Percentiles rank a stretch among this genome's conserved stretches.
Evolutionary conservation across 2,797 vertebrate genomes (phyloP).

Genomic region (Okamejei kenojei): DNA sequence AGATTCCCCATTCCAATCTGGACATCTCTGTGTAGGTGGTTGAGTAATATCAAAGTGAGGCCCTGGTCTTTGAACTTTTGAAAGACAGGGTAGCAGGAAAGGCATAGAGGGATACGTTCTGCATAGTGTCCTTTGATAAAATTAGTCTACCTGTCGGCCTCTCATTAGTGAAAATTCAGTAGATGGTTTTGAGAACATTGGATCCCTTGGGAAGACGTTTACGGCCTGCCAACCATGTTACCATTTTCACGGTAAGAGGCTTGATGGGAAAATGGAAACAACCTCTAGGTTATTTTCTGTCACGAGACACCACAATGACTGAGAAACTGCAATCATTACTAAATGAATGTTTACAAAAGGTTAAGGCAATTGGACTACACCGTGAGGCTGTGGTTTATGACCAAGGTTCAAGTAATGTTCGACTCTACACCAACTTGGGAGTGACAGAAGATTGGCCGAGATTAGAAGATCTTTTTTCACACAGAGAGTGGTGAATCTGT

Average conservation of each 20-base stretch:
- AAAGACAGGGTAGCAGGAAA: too few species aligned
- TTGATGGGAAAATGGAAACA: conserved; percentile 10
- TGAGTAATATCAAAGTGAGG: not conserved
- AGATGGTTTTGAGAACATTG: conserved; percentile 7
- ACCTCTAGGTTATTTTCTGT: not conserved
- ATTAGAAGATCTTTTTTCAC: too few species aligned
- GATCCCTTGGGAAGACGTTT: not conserved
- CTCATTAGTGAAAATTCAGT: not conserved
- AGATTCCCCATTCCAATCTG: too few species aligned
- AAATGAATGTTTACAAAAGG: too few species aligned
- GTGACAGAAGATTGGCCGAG: not conserved
- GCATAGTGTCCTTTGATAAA: too few species aligned
- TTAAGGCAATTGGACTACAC: not conserved
- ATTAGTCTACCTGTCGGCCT: too few species aligned
- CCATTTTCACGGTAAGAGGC: not conserved
- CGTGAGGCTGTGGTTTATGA: not conserved
- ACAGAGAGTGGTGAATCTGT: too few species aligned
- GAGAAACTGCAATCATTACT: too few species aligned
- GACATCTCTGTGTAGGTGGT: too few species aligned
- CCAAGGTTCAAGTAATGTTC: not conserved
- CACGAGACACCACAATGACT: not conserved
- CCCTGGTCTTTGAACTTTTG: too few species aligned
- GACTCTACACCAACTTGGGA: not conserved
- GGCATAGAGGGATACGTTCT: too few species aligned
- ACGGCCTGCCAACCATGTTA: conserved; percentile 2